Percentiles rank a stretch among this genome's conserved stretches.
phyloP scores from a whole-genome alignment of 2,888 invertebrate species.

The Ceraclea dissimilis region DNA sequence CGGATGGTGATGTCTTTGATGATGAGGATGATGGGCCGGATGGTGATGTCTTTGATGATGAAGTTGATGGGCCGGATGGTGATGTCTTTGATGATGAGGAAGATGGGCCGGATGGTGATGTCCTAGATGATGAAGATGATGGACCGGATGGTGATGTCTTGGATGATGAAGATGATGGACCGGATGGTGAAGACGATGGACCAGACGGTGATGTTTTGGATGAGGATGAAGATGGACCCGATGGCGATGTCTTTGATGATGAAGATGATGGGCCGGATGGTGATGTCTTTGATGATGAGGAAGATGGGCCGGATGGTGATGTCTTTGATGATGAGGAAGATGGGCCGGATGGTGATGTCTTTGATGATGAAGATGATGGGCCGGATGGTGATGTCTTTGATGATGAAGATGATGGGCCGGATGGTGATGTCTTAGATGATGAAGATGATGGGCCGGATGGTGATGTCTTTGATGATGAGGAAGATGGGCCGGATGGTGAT shows the following conservation, averaged over 20 bases:
- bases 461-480: too few species aligned
- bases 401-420: conserved; percentile 4
- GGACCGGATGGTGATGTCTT: too few species aligned
- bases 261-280: conserved; percentile 7
- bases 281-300: conserved; percentile 29
- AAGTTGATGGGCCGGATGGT: background rate
- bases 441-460: too few species aligned
- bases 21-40: background rate
- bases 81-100: background rate
- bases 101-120: too few species aligned
- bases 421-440: background rate
- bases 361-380: background rate
- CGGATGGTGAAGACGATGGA: background rate
- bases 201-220: background rate
- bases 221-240: background rate
- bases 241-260: conserved; percentile 3
- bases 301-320: background rate
- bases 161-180: too few species aligned
- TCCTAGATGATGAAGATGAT: too few species aligned
- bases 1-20: background rate
- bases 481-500: too few species aligned
- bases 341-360: background rate
- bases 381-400: background rate
- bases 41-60: background rate
- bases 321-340: background rate